Percentiles rank a stretch among this genome's conserved stretches.
Conservation (phyloP, 2,888 invertebrate genomes). For the Meiosimyza decipiens region DNA sequence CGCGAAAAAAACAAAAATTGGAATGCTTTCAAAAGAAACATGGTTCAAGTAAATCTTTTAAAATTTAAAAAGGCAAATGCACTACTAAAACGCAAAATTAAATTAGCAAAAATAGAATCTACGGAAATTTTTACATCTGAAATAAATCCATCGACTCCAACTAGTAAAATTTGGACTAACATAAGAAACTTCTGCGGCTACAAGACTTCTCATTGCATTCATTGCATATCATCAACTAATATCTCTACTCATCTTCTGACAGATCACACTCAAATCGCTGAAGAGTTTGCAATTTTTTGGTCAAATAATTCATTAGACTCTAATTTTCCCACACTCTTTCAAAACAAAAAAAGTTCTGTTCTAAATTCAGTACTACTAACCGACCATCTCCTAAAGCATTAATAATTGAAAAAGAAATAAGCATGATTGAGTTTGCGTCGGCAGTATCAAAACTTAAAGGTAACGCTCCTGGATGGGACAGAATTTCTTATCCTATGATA, state of each 20-base stretch:
- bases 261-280: neutral
- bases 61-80: slow-evolving; percentile 34
- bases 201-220: slow-evolving; percentile 17
- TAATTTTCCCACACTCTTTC: neutral
- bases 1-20: slow-evolving; percentile 24
- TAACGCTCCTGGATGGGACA: slow-evolving; percentile 30
- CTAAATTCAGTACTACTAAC: neutral
- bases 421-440: neutral
- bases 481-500: slow-evolving; percentile 36
- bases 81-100: slow-evolving; percentile 26
- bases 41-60: slow-evolving; percentile 14
- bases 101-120: slow-evolving; percentile 20
- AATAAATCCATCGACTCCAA: slow-evolving; percentile 31
- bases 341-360: neutral
- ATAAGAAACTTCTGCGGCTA: slow-evolving; percentile 27
- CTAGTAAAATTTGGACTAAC: slow-evolving; percentile 31
- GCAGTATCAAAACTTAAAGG: neutral
- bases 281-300: slow-evolving; percentile 5
- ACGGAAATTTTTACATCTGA: slow-evolving; percentile 16
- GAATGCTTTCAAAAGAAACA: slow-evolving; percentile 24
- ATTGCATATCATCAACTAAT: slow-evolving; percentile 3
- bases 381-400: neutral
- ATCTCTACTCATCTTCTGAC: no score
- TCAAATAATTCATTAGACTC: neutral
- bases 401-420: neutral